Evolutionary conservation across 2,113 vertebrate species (phyloP).

Genomic region (Struthidea cinerea): DNA sequence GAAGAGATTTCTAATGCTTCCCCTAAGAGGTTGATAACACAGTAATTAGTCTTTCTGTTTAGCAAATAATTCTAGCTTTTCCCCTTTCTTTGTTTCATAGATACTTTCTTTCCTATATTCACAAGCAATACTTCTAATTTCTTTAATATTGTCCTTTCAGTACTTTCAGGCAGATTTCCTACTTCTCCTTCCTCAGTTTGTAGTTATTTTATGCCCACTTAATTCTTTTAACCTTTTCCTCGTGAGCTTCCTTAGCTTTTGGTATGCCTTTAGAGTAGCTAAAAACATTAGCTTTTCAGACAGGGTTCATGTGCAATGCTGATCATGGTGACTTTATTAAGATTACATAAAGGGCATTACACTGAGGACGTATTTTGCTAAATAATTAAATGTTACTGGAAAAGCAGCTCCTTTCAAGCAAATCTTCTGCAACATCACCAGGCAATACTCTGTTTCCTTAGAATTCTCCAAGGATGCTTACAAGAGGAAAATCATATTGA

Average conservation of each 20-base stretch:
- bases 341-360: conserved; percentile 22
- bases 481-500: background rate
- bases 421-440: background rate
- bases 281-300: background rate
- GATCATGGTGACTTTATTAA: conserved; percentile 17
- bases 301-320: background rate
- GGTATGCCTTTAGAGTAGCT: background rate
- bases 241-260: background rate
- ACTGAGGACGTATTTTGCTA: background rate
- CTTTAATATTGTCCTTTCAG: background rate
- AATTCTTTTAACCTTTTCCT: conserved; percentile 30
- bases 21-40: conserved; percentile 7
- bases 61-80: conserved; percentile 24
- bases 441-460: background rate
- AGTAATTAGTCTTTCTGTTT: conserved; percentile 39
- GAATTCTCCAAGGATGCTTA: background rate
- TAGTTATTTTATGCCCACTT: background rate
- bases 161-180: background rate
- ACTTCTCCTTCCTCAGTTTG: background rate
- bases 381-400: conserved; percentile 27
- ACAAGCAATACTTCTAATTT: background rate
- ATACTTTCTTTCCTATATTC: background rate
- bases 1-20: conserved; percentile 26
- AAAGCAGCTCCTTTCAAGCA: conserved; percentile 21
- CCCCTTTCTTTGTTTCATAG: conserved; percentile 2